Conservation (phyloP, 2,113 vertebrate genomes). For the Erinaceus europaeus region DNA sequence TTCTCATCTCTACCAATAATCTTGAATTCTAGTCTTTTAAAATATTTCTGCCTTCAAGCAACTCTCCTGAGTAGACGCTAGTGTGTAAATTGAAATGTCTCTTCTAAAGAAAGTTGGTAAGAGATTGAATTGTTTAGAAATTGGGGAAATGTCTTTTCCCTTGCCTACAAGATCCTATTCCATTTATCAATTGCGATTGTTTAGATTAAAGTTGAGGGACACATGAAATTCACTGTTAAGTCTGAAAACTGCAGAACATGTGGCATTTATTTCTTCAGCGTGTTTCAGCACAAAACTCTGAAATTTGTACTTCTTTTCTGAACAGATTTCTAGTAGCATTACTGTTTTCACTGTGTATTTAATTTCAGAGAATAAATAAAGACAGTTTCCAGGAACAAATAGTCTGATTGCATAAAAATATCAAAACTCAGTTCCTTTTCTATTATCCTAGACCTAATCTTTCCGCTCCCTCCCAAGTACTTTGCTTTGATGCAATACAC, state of each 20-base stretch:
- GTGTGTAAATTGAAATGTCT: constrained; percentile 71
- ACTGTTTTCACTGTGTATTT: not conserved
- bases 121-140: constrained; percentile 55
- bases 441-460: too few relatives aligned
- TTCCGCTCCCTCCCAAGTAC: too few relatives aligned
- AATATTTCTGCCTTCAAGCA: constrained; percentile 15
- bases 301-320: not conserved
- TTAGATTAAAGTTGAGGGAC: constrained; percentile 59
- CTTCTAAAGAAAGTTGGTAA: constrained; percentile 62
- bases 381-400: not conserved
- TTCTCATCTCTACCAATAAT: not conserved
- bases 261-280: constrained; percentile 2
- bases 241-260: constrained; percentile 27
- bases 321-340: not conserved
- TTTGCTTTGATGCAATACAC: too few relatives aligned
- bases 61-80: not conserved
- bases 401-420: not conserved
- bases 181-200: constrained; percentile 61
- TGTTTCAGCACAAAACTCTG: not conserved
- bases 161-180: constrained; percentile 62
- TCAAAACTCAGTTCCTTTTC: too few relatives aligned
- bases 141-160: constrained; percentile 59
- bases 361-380: constrained; percentile 35
- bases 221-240: constrained; percentile 61
- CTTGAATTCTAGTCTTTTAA: constrained; percentile 23